Evolutionary conservation across 2,113 vertebrate species (phyloP), one percentile per base, ranked within the genome.

Genomic region (Machaerirhynchus nigripectus): DNA sequence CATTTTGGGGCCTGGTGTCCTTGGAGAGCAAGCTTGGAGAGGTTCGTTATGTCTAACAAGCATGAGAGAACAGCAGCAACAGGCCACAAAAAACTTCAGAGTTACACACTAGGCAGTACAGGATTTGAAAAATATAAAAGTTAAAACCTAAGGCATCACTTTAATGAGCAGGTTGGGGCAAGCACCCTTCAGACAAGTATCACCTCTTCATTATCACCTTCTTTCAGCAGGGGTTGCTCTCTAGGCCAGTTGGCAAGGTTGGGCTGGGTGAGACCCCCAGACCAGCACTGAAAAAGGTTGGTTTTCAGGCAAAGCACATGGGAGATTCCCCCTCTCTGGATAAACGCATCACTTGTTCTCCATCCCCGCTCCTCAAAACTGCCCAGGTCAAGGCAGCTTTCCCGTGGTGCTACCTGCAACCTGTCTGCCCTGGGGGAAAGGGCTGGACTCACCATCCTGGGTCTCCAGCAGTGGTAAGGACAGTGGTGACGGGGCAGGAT

Each of bases 301-400:
- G 20, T 53, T 37, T 30, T 13, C 18, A 15, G 42, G 10, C 24
- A 33, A 27, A 42, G 15, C 22, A 64, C 12, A 19, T 4, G 3
- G n/a, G 22, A 39, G 21, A 28, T 18, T 40, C 1, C 0, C 10
- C 5, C 35, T 37, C 23, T n/a, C 40, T 28, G 14, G 11, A 44
- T 21, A 55, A 49, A 28, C 11, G 3, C 24, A 52, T 28, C 30
- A 10, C 10, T 40, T 5, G 9, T 16, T 64, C 42, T 20, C 23
- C 37, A 35, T 27, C 10, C 53, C 15, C 0, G 0, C 35, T 39
- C 55, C 33, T 70, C 39, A 33, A 8, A 46, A 52, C 26, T 46
- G 28, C 18, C 7, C 37, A 24, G 24, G 33, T 27, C 9, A 31
- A 57, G 33, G 42, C 37, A 69, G 57, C 30, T 47, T 71, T 59